phyloP scores from a whole-genome alignment of 2,888 invertebrate species.

The Eupithecia insigniata region DNA sequence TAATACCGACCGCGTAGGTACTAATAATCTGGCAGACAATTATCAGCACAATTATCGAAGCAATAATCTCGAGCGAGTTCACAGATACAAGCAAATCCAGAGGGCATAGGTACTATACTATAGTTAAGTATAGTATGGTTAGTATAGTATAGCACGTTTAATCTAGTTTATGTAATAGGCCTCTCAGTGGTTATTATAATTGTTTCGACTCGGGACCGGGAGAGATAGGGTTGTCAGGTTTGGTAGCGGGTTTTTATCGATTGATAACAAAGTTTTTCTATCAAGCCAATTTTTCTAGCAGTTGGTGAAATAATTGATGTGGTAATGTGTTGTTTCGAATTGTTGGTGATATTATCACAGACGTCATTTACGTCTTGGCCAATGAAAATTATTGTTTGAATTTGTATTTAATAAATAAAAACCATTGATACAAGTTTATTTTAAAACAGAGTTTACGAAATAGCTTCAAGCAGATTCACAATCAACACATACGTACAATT shows the following conservation, averaged over 20 bases:
- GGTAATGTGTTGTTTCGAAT: not conserved
- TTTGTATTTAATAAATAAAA: not conserved
- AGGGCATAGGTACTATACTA: conserved; percentile 9
- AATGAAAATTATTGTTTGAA: not conserved
- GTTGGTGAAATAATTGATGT: not conserved
- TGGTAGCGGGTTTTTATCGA: not conserved
- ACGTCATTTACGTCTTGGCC: not conserved
- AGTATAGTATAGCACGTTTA: conserved; percentile 31
- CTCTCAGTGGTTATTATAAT: conserved; percentile 49
- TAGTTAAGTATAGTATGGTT: not conserved
- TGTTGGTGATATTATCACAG: not conserved
- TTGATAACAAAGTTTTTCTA: not conserved
- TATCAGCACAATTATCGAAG: conserved; percentile 19
- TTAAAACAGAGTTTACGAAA: not conserved
- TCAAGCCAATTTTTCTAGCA: not conserved
- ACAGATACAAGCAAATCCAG: conserved; percentile 28
- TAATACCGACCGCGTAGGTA: not conserved
- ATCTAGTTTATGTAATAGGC: conserved; percentile 40
- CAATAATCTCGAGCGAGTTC: conserved; percentile 32
- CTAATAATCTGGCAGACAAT: conserved; percentile 28
- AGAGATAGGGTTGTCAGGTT: conserved; percentile 30
- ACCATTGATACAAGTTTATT: not conserved
- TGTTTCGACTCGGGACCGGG: conserved; percentile 49
- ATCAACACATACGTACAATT: not conserved
- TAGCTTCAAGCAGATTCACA: not conserved